These are phyloP conservation scores for Acinonyx jubatus DNA, from an alignment of 2,113 vertebrate species.

Conservation along the genomic window DNA sequence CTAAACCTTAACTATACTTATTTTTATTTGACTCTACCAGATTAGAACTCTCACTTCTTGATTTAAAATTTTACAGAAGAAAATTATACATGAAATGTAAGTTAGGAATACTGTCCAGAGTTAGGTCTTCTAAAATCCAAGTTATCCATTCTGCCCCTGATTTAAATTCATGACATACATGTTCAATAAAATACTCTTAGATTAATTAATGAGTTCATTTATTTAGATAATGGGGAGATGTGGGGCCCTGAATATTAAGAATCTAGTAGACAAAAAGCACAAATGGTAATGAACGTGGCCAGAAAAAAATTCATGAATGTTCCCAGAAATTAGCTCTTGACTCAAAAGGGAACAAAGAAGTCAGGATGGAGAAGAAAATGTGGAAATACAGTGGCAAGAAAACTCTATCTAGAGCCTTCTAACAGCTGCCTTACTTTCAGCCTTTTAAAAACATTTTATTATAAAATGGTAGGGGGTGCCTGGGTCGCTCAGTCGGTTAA, in stretches of 20 bases:
- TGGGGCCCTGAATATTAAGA: conserved; percentile 18
- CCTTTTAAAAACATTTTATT: conserved; percentile 48
- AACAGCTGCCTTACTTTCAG: neutral
- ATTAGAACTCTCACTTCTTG: neutral
- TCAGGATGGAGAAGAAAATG: conserved; percentile 40
- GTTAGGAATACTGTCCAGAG: neutral
- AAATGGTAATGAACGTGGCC: conserved; percentile 51
- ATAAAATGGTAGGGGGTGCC: neutral
- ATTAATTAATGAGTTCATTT: conserved; percentile 43
- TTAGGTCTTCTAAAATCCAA: neutral
- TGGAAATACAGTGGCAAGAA: conserved; percentile 47
- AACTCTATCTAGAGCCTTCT: neutral
- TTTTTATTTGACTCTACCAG: neutral
- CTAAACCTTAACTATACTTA: neutral
- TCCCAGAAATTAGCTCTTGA: conserved; percentile 55
- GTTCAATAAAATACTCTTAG: neutral
- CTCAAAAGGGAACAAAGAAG: conserved; percentile 70
- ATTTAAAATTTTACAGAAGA: conserved; percentile 5
- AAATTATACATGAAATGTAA: neutral
- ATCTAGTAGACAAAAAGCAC: conserved; percentile 51
- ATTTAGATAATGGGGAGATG: conserved; percentile 53
- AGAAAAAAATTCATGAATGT: conserved; percentile 70
- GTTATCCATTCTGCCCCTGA: neutral
- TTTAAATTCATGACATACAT: neutral
- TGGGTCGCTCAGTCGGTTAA: no score